Conservation (phyloP, 2,113 vertebrate species). For the Melanerpes formicivorus region DNA sequence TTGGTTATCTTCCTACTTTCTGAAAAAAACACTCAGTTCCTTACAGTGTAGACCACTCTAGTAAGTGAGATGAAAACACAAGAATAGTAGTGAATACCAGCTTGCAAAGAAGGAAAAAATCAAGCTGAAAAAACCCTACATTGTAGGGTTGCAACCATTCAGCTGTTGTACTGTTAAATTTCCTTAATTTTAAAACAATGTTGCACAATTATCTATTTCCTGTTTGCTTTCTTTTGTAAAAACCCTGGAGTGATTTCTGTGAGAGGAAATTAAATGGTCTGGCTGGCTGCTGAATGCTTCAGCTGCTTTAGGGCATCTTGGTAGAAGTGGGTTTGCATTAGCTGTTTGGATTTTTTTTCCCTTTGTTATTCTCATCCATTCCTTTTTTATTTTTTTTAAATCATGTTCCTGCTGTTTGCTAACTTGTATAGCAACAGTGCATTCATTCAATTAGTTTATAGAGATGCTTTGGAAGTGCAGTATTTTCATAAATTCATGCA, state of each 20-base stretch:
- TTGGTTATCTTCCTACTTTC: neutral
- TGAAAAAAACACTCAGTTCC: neutral
- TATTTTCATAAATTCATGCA: slow-evolving; percentile 25
- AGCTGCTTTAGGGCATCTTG: neutral
- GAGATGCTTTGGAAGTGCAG: neutral
- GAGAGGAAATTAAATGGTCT: slow-evolving; percentile 11
- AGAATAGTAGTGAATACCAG: neutral
- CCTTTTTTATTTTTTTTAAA: neutral
- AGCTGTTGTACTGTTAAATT: neutral
- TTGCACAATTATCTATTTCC: slow-evolving; percentile 23
- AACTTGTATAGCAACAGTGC: neutral
- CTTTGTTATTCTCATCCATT: neutral
- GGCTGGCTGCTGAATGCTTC: neutral
- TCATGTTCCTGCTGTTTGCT: neutral
- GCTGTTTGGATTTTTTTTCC: neutral
- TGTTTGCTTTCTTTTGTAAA: slow-evolving; percentile 32
- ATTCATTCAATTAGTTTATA: neutral
- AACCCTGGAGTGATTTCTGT: slow-evolving; percentile 12
- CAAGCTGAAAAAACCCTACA: neutral
- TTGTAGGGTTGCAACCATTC: neutral
- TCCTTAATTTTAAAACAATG: neutral
- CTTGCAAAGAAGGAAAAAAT: neutral
- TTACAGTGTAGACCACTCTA: neutral
- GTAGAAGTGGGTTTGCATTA: neutral
- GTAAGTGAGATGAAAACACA: neutral